Percentiles rank a stretch among this genome's conserved stretches.
These are phyloP conservation scores for Bos taurus DNA, from an alignment of 2,113 vertebrate genomes.

Conservation along the genomic window DNA sequence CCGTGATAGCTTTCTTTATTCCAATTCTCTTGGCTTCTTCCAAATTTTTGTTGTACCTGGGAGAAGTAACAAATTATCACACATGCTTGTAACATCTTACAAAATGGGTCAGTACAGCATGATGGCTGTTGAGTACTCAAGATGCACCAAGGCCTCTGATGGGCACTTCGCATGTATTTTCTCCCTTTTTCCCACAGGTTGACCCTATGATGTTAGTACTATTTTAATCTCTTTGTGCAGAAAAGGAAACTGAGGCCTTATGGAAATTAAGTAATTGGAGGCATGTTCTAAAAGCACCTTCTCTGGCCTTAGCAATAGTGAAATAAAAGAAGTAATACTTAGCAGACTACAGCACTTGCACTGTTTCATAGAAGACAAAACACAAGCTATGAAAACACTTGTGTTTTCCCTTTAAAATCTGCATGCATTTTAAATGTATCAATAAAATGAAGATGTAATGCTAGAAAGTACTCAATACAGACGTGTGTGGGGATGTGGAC, in stretches of 20 bases:
- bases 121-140: not conserved
- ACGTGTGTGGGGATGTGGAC: not conserved
- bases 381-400: not conserved
- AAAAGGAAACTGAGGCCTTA: not conserved
- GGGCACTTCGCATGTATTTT: not conserved
- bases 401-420: not conserved
- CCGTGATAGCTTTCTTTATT: conserved; percentile 84
- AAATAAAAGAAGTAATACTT: not conserved
- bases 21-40: conserved; percentile 82
- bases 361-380: not conserved
- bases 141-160: not conserved
- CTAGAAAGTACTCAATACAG: not conserved
- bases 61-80: not conserved
- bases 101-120: not conserved
- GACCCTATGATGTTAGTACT: not conserved
- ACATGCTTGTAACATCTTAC: not conserved
- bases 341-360: not conserved
- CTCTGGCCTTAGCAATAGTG: not conserved
- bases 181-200: not conserved
- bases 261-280: not conserved
- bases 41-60: conserved; percentile 82
- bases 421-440: not conserved
- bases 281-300: not conserved
- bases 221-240: not conserved
- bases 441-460: not conserved